Evolutionary conservation across 2,113 vertebrate species (phyloP).

Genomic region (rabbit (Oryctolagus cuniculus)): mOryCun1.1 NC_091445.1:90993501-90994000

Average conservation of each 20-base stretch:
- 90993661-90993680: neutral
- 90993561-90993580: too few relatives aligned
- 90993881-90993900: neutral
- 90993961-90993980: neutral
- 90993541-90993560: too few relatives aligned
- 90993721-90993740: neutral
- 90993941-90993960: neutral
- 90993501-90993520: neutral
- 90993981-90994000: neutral
- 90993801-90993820: neutral
- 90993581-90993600: neutral
- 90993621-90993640: neutral
- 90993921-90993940: too few relatives aligned
- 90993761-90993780: neutral
- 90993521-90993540: neutral
- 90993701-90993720: too few relatives aligned
- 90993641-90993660: neutral
- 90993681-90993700: too few relatives aligned
- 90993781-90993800: neutral
- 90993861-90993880: neutral
- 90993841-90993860: neutral
- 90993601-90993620: neutral
- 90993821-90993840: neutral
- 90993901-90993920: too few relatives aligned
- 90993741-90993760: neutral